Base-by-base conservation (phyloP, 2,113 vertebrate species). In the Rhinolophus sinicus region DNA sequence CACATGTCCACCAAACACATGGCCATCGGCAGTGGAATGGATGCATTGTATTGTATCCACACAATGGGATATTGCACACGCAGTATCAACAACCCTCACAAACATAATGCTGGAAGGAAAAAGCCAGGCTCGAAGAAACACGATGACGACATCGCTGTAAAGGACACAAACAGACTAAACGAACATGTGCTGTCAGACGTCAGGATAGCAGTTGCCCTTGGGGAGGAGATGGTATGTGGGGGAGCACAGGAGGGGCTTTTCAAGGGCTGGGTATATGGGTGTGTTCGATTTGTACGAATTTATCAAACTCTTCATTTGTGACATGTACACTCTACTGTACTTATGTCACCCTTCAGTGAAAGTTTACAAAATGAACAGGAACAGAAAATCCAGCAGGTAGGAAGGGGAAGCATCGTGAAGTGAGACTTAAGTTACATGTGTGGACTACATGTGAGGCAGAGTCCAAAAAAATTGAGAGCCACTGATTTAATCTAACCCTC, bases 11-110 rank as follows among this genome's bases (percentile, higher is more conserved):
- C 70, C 54, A 19, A 28, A 44, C 33, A n/a, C 54, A 2, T 13
- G 62, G 10, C 38, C 67, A 16, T 19, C 30, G 3, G 30, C 52
- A 22, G 30, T 11, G 56, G 33, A 28, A 30, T 1, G 47, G 52
- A 65, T 6, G 15, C 10, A 28, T 2, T 0, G 4, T 14, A 10
- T 38, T 6, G 1, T 18, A 8, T 10, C 38, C 35, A 54, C 50
- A 26, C 50, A 21, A 0, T 13, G 26, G 11, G 88, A 4, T 64
- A 9, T 6, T 3, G 0, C 8, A 24, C 47, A 16, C 2, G n/a
- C 22, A 13, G 0, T 22, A 22, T 2, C 52, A 40, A 21, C 1
- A 26, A 60, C 6, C 28, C 24, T 50, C 12, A 3, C 3, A 35
- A 56, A 35, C 33, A 3, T 8, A 62, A 35, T 15, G 5, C 7